Percentiles rank a stretch among this genome's conserved stretches.
These are phyloP conservation scores for Eptesicus fuscus DNA, from an alignment of 2,113 vertebrate genomes.

Conservation along the genomic window DNA sequence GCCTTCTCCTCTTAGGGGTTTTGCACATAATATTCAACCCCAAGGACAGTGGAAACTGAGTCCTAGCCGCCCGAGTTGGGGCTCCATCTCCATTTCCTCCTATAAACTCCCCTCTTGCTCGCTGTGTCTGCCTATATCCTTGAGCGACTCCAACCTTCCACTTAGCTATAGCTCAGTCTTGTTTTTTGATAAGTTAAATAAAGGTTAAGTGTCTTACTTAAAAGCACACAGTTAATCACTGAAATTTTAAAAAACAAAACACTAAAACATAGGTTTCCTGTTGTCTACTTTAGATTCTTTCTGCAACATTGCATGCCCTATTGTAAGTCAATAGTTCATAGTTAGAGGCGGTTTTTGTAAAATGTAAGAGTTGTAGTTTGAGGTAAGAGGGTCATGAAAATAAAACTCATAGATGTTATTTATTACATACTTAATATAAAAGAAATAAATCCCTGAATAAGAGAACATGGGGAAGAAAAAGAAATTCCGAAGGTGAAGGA, in stretches of 20 bases:
- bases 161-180: background rate
- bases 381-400: background rate
- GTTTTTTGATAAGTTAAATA: background rate
- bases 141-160: too few relatives aligned
- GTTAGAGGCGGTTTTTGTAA: background rate
- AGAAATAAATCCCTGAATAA: background rate
- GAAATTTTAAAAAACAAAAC: background rate
- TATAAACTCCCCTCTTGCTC: too few relatives aligned
- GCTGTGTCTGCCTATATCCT: too few relatives aligned
- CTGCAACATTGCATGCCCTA: background rate
- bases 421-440: background rate
- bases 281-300: background rate
- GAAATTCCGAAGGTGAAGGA: background rate
- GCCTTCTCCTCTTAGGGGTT: too few relatives aligned
- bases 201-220: background rate
- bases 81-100: too few relatives aligned
- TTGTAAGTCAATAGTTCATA: background rate
- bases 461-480: background rate
- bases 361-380: background rate
- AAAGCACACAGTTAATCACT: background rate
- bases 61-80: too few relatives aligned
- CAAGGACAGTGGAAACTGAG: too few relatives aligned
- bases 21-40: too few relatives aligned
- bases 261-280: background rate
- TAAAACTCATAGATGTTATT: background rate